These are phyloP conservation scores for Myocastor coypus DNA, from an alignment of 2,113 vertebrate genomes.

Conservation along the genomic window DNA sequence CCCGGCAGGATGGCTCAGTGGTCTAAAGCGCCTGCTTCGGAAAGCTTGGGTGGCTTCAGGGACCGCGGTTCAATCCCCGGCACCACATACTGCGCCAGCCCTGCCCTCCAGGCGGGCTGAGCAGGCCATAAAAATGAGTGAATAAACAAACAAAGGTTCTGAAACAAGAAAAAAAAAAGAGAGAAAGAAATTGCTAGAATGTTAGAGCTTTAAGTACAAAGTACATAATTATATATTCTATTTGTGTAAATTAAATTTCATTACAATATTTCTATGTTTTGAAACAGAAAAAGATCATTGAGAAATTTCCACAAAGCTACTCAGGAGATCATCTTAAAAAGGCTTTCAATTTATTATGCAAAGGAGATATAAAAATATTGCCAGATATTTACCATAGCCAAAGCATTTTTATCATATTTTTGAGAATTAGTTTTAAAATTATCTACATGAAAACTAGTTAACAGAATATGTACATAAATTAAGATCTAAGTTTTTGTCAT, in stretches of 20 bases:
- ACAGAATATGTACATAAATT: conserved; percentile 5
- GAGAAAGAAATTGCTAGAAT: neutral
- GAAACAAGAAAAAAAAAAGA: too few relatives aligned
- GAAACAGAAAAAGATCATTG: neutral
- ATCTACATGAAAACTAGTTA: neutral
- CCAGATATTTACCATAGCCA: neutral
- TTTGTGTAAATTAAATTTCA: neutral
- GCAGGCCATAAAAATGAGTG: too few relatives aligned
- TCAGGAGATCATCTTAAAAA: neutral
- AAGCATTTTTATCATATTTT: neutral
- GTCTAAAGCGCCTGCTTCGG: too few relatives aligned
- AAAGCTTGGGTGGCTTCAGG: too few relatives aligned
- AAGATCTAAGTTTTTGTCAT: neutral
- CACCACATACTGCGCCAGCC: too few relatives aligned
- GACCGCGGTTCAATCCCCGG: too few relatives aligned
- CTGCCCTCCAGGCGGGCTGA: too few relatives aligned
- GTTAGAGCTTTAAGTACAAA: neutral
- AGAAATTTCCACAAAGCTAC: neutral
- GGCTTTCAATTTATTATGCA: neutral
- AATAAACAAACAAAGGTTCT: too few relatives aligned
- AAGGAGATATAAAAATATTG: neutral
- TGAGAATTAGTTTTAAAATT: neutral
- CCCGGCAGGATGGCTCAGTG: too few relatives aligned
- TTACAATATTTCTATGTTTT: neutral
- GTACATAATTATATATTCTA: rapidly evolving